phyloP scores from a whole-genome alignment of 2,888 invertebrate species.

The Chesias legatella region DNA sequence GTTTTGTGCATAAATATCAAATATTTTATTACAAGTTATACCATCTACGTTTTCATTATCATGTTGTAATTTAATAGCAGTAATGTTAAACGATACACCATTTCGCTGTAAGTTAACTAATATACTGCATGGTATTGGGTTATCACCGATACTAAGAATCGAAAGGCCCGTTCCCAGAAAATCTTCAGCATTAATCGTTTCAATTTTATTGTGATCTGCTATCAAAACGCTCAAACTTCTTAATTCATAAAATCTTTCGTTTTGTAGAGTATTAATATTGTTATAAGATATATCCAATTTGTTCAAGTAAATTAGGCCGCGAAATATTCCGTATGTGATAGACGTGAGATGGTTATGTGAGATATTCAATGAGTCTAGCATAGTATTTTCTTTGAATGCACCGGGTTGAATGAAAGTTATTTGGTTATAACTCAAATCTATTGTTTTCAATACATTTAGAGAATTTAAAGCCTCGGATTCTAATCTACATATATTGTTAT shows the following conservation, averaged over 20 bases:
- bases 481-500: slow-evolving; percentile 43
- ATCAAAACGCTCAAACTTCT: slow-evolving; percentile 41
- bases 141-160: slow-evolving; percentile 56
- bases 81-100: slow-evolving; percentile 33
- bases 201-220: slow-evolving; percentile 54
- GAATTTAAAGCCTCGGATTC: slow-evolving; percentile 40
- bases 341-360: slow-evolving; percentile 50
- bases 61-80: slow-evolving; percentile 37
- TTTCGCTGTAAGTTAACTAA: slow-evolving; percentile 40
- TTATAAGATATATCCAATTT: slow-evolving; percentile 57
- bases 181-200: slow-evolving; percentile 39
- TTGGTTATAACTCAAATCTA: slow-evolving; percentile 56
- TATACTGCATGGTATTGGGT: slow-evolving; percentile 53
- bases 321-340: slow-evolving; percentile 53
- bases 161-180: slow-evolving; percentile 41
- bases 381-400: slow-evolving; percentile 46
- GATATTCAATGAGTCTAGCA: slow-evolving; percentile 44
- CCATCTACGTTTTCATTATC: slow-evolving; percentile 35
- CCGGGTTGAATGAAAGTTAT: slow-evolving; percentile 54
- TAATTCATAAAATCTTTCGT: slow-evolving; percentile 51
- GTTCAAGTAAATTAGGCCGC: slow-evolving; percentile 42
- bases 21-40: slow-evolving; percentile 36
- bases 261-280: slow-evolving; percentile 44
- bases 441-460: slow-evolving; percentile 30
- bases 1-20: slow-evolving; percentile 6